Base-by-base conservation (phyloP, 2,113 vertebrate genomes). In the Lasiurus borealis region DNA sequence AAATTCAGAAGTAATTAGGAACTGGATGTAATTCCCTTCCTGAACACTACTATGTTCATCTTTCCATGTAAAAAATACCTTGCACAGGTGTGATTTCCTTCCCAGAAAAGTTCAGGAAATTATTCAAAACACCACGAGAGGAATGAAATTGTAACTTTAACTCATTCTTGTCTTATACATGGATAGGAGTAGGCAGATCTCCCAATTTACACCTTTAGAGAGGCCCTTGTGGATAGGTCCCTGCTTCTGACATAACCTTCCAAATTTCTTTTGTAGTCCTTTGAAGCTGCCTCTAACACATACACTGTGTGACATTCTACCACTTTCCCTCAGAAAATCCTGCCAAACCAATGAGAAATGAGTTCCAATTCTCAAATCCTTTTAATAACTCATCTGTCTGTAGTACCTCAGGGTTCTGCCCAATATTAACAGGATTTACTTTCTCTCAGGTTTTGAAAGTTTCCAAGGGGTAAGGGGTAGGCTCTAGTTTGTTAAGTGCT, bases 31-130 rank as follows among this genome's bases (percentile, higher is more conserved):
- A 21, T 85, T 88, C 27, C 15, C 64, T 77, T 87, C 21, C 19
- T 80, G 6, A 88, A 29, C 88, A 76, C 21, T 86, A 27, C 29
- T 72, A 34, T 27, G 64, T 34, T 64, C 13, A 27, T 71, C 44
- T 91, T 88, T 36, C 19, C 25, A n/a, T n/a, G 48, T 85, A 73
- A 73, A 92, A 64, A 93, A 82, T 54, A 71, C 44, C 25, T 10
- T 68, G 21, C 93, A 27, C 21, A 66, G 21, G n/a, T 84, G 27
- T 72, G 54, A 84, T 78, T 87, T 91, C 48, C 27, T 88, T 62
- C 66, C 82, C 13, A 50, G 36, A 84, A 50, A 76, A 13, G 31
- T 36, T 29, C 73, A 25, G 44, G 44, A 93, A 91, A n/a, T 85
- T 64, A 66, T 15, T 78, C 44, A 87, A 90, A 62, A 82, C 31